Evolutionary conservation across 2,113 vertebrate genomes (phyloP), one percentile per base, ranked within the genome.

Genomic region (Corythoichthys intestinalis): DNA sequence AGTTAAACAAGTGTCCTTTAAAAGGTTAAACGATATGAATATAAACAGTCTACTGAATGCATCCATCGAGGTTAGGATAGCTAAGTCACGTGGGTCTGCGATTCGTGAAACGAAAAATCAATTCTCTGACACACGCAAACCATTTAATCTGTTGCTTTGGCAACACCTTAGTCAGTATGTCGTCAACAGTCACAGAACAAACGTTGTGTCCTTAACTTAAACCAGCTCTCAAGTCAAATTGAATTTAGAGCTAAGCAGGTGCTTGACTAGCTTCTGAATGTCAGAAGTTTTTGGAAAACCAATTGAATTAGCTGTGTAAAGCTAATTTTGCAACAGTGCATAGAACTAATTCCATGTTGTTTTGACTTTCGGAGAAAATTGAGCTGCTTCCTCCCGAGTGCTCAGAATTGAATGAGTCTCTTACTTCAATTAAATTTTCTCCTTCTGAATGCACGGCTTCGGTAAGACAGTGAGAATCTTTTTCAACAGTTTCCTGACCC

Each of bases 61-160:
- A 28, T 28, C 20, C 20, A 28, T 28, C 20, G 20, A 28, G 20
- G 20, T 28, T 28, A 68, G 54, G 69, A 57, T 65, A 75, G 41
- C 60, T 38, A 49, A 59, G 75, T 73, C 79, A 74, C 35, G 69
- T 50, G 57, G 61, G 65, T 70, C 39, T 71, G 59, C 57, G 15
- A 28, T 28, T 28, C 20, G 20, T 28, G 20, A 28, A 28, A 28
- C 20, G 20, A 28, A 28, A 28, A 28, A n/a, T 41, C 15, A 37
- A 11, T n/a, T 61, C 34, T 61, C 58, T 10, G 8, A 35, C 17
- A 8, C 13, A 17, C 20, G 48, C 11, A 66, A 20, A 54, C 28
- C 46, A 38, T 46, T 17, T 60, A 28, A 60, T 70, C 58, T 34
- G 72, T 73, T 78, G 65, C 66, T 79, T 64, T 77, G 49, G 70